Percentiles rank a stretch among this genome's conserved stretches.
Conservation (phyloP, 2,888 invertebrate species). For the Theretra japonica region DNA sequence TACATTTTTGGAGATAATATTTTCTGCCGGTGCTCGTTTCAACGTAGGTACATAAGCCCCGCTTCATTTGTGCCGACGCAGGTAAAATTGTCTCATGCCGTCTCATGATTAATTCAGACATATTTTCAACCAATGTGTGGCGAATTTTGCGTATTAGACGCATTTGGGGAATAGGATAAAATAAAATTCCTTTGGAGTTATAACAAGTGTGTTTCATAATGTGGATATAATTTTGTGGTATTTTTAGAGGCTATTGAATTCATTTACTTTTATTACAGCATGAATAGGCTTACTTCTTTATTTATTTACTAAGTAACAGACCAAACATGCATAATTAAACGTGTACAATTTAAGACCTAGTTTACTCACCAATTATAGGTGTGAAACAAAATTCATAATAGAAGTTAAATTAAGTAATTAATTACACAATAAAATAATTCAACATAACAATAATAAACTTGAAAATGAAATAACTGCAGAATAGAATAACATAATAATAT, state of each 20-base stretch:
- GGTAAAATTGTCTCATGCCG: slow-evolving; percentile 41
- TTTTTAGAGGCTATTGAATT: neutral
- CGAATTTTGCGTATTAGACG: slow-evolving; percentile 19
- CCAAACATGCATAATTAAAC: too few species aligned
- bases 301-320: neutral
- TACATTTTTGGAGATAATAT: neutral
- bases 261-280: neutral
- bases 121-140: slow-evolving; percentile 1
- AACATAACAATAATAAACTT: too few species aligned
- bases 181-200: neutral
- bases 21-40: slow-evolving; percentile 18
- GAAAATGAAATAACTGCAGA: too few species aligned
- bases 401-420: too few species aligned
- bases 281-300: neutral
- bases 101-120: slow-evolving; percentile 50
- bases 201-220: neutral
- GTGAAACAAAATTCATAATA: too few species aligned
- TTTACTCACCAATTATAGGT: too few species aligned
- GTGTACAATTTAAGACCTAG: too few species aligned
- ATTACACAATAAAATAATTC: too few species aligned
- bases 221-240: neutral
- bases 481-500: too few species aligned
- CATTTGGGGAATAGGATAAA: slow-evolving; percentile 7
- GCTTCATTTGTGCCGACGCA: slow-evolving; percentile 40
- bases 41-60: slow-evolving; percentile 33